Evolutionary conservation across 2,113 vertebrate species (phyloP), one percentile per base, ranked within the genome.

Genomic region (Hyperopisus bebe): DNA sequence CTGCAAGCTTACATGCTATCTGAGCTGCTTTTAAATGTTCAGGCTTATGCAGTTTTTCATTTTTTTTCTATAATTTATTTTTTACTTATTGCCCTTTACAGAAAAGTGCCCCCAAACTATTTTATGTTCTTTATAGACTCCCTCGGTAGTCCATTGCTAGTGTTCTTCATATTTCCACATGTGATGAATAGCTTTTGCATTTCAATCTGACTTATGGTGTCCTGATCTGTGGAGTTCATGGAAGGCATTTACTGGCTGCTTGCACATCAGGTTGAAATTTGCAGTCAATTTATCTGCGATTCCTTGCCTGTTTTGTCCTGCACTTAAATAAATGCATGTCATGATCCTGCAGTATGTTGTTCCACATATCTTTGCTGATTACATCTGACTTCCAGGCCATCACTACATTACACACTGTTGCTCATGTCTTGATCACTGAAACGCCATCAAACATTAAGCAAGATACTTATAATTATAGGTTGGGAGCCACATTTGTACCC

Each of bases 221-320:
- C 74, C 74, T 80, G 74, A 80, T 80, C 74, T 80, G 74, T 19
- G 74, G 74, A 42, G 74, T 80, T 80, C 74, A 80, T 42, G 35
- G 74, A 80, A 80, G 74, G 74, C 74, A 80, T 80, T 80, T 80
- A 80, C 74, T 80, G 74, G 74, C 31, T 39, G 31, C 74, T 19
- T 80, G 74, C 35, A 80, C 74, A 80, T 80, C 74, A 80, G 74
- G 74, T 80, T 80, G 74, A 80, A 80, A 80, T 80, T 80, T 80
- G 74, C 74, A 80, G 74, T 80, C 74, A 80, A 80, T 80, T 80
- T 80, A 80, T 80, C 74, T 80, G 31, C 74, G 35, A 80, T 80
- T 42, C 74, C 74, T 80, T 42, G 74, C 74, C 74, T 80, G 74
- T 42, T 80, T 80, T 80, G 74, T 80, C 35, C 35, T 80, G 74